Evolutionary conservation across 2,888 invertebrate species (phyloP), one percentile per base, ranked within the genome.

Genomic region (Eupithecia exiguata): DNA sequence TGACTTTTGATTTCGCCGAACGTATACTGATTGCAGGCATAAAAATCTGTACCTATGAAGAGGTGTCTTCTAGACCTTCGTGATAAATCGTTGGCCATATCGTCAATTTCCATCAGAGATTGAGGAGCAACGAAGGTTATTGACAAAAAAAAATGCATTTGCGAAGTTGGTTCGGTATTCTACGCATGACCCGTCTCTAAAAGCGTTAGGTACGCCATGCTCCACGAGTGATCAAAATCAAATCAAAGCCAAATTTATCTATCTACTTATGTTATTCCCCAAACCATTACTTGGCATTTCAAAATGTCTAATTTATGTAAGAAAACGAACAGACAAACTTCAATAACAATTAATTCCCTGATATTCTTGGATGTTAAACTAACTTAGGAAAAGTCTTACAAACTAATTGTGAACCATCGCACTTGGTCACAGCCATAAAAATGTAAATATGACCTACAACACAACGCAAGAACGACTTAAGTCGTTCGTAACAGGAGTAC

Each of bases 401-500:
- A 66, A 40, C 38, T 25, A 66, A 68, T 72, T 38, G 49, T 62
- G 40, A 49, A 68, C 49, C 63, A 68, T 68, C 69, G 40, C 61
- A 40, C 67, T 65, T 68, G 40, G 46, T 67, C 71, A 25, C 25
- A 72, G 61, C 40, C 43, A 71, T 76, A 74, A 71, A 74, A 46
- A 74, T 71, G 63, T 71, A 74, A 75, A 71, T 74, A 74, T 69
- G 63, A 65, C 67, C 67, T 69, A 75, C 74, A 74, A 72, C 70
- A 74, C 74, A 77, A 76, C 5, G 58, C 78, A 80, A 75, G 76
- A 73, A 76, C 74, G 74, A 70, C 79, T 76, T 77, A 74, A 77
- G 72, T 76, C 38, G 38, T 63, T 63, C 68, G 76, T 77, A 74
- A 77, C 68, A 74, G 69, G 35, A 77, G 76, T 76, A 76, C 67